Percentiles rank a stretch among this genome's conserved stretches.
Evolutionary conservation across 2,797 vertebrate species (phyloP).

Genomic region (Hafferia zeledoni): DNA sequence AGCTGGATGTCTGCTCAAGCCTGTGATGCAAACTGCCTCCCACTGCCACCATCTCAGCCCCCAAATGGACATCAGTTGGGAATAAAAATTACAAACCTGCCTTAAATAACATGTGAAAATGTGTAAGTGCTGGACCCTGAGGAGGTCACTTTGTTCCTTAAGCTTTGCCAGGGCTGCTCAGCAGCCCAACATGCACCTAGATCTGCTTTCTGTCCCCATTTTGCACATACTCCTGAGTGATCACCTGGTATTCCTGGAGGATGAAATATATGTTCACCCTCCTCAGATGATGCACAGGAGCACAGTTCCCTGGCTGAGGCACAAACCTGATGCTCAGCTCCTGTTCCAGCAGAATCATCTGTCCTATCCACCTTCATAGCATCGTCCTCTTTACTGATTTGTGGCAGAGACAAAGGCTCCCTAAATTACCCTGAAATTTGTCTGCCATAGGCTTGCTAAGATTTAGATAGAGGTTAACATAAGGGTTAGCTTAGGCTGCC

Average conservation of each 20-base stretch:
- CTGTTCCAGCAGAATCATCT: background rate
- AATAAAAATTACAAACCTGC: background rate
- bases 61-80: background rate
- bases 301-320: background rate
- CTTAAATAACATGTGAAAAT: background rate
- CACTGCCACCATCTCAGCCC: background rate
- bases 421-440: background rate
- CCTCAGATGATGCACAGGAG: background rate
- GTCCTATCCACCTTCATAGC: background rate
- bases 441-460: background rate
- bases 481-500: background rate
- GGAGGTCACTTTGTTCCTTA: background rate
- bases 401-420: background rate
- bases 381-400: rapidly evolving
- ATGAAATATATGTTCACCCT: background rate
- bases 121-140: background rate
- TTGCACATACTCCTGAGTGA: background rate
- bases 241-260: background rate
- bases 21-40: background rate
- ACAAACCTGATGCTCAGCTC: background rate
- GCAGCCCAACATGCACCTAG: background rate
- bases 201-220: background rate
- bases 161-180: background rate
- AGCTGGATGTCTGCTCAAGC: background rate
- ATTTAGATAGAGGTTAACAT: background rate